Base-by-base conservation (phyloP, 1,140 invertebrate genomes). In the Leucophenga varia region DNA sequence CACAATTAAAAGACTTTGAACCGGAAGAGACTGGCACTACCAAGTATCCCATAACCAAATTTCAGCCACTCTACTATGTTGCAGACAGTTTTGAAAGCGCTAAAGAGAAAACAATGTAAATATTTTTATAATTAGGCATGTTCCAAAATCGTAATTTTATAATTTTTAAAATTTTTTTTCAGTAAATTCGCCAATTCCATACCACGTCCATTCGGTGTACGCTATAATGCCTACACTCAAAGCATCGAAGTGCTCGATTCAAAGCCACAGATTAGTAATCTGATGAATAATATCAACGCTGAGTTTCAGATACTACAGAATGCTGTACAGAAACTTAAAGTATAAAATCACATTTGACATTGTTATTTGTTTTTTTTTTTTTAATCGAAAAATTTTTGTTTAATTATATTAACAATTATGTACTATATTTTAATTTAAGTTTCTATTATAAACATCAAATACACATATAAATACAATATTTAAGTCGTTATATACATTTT, bases 21-120 rank as follows among this genome's bases (percentile, higher is more conserved):
- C 96, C 96, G 0, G 76, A 79, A 1, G 82, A 86, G 52, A 96
- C 93, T 0, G 87, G 86, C 1, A 60, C 86, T 10, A 92, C 95
- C 64, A 88, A 90, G 63, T 99, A 98, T 76, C 95, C 95, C 18
- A 97, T 98, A 52, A 98, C 95, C 0, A 86, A 94, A 60, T 98
- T 95, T 78, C 96, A 99, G 76, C 95, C 95, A 0, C 78, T 97
- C 3, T 99, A 99, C 76, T 98, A 86, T 71, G 88, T 97, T 1
- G 90, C 95, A 1, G 91, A 97, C 57, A 91, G 93, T 67, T 99
- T 99, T 68, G 90, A 93, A 55, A 90, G 91, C 71, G 95, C 94
- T 14, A 97, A 98, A 77, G 89, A 95, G 53, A 97, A 96, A 79
- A 90, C 98, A 81, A 91, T 90, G 95, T 98, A 80, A 86, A 87